Evolutionary conservation across 2,888 invertebrate genomes (phyloP), one percentile per base, ranked within the genome.

Genomic region (Axea sp.): DNA sequence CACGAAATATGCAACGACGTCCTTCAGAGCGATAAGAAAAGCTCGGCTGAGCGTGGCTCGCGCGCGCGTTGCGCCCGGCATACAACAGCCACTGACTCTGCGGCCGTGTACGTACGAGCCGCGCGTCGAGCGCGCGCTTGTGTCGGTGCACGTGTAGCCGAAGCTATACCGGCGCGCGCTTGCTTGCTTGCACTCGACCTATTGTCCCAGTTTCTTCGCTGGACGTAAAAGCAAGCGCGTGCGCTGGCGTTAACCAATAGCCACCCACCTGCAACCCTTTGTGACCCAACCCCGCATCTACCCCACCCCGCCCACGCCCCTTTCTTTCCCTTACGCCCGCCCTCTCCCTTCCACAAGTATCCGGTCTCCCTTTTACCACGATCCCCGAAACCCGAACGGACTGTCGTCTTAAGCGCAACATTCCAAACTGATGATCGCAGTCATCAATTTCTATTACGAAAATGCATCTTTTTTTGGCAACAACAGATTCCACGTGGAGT

Each of bases 151-250:
- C 85, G 84, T 84, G 84, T 78, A 71, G 76, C 60, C 53, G 28
- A 39, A 69, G 71, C 76, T 71, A 69, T 73, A 64, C 74, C 68
- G 68, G 65, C 75, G 76, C 74, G 75, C 76, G 65, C 57, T 59
- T 62, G 75, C 78, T 76, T 74, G 75, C 78, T 77, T 80, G 82
- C 81, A 82, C 83, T 82, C 83, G 84, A 83, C 84, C 84, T 81
- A 84, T 83, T 85, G 85, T 82, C 86, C 86, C 80, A 86, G 83
- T 84, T 86, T 84, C 73, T 64, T 51, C 77, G 76, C 77, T 80
- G 77, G 78, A 71, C 76, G 78, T 75, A 78, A 72, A 77, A 76
- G 71, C 76, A 69, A 77, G 76, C 77, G 77, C 76, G 68, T 68
- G 64, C 72, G 55, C 45, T 55, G 47, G 55, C 65, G 45, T 35